phyloP scores from a whole-genome alignment of 2,113 vertebrate genomes.

The Carassius auratus region DNA sequence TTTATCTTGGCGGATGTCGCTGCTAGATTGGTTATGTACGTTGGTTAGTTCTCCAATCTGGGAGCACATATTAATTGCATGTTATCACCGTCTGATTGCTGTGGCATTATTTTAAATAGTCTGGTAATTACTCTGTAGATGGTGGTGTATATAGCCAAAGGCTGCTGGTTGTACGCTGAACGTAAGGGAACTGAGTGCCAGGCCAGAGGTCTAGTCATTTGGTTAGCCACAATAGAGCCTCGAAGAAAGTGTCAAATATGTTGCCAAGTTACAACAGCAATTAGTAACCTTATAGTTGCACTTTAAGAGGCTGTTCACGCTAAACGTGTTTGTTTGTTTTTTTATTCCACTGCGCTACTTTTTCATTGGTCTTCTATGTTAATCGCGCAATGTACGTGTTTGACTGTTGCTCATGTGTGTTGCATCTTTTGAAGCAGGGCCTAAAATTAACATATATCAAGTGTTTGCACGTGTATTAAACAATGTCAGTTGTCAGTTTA shows the following conservation, averaged over 20 bases:
- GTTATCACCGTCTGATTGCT: slow-evolving; percentile 99
- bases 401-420: neutral
- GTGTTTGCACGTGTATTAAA: too few species aligned
- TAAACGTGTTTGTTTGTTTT: neutral
- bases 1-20: slow-evolving; percentile 92
- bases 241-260: slow-evolving; percentile 53
- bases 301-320: neutral
- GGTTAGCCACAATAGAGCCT: slow-evolving; percentile 69
- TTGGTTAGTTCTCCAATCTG: slow-evolving; percentile 89
- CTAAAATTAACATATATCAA: too few species aligned
- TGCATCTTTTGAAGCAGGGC: too few species aligned
- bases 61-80: slow-evolving; percentile 98
- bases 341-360: neutral
- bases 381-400: neutral
- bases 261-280: neutral
- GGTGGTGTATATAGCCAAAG: slow-evolving; percentile 95
- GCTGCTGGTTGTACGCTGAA: slow-evolving; percentile 82
- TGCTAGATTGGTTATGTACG: slow-evolving; percentile 78
- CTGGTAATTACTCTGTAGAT: slow-evolving; percentile 98
- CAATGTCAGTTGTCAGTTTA: too few species aligned
- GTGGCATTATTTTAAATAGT: slow-evolving; percentile 99
- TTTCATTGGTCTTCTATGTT: neutral
- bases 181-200: slow-evolving; percentile 71
- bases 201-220: slow-evolving; percentile 64
- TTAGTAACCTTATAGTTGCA: neutral